Percentiles rank a stretch among this genome's conserved stretches.
Evolutionary conservation across 2,888 invertebrate species (phyloP).

Genomic region (Xestia ashworthii): DNA sequence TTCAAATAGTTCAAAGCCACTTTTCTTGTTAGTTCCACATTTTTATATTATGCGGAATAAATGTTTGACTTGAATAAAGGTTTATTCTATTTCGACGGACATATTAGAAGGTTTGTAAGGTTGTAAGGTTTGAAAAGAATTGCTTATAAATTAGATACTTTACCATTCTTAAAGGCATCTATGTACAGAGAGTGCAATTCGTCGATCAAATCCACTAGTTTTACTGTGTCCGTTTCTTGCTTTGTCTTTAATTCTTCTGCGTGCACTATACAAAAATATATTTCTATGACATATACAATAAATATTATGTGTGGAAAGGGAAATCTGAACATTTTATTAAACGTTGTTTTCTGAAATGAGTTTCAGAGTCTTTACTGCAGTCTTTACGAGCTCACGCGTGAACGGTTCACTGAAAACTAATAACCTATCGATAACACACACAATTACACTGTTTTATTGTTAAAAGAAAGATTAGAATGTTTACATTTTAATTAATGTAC

Average conservation of each 20-base stretch:
- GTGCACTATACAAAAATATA: slow-evolving; percentile 37
- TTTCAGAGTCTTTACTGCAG: slow-evolving; percentile 39
- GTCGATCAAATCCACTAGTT: slow-evolving; percentile 64
- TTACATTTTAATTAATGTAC: not conserved
- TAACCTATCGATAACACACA: slow-evolving; percentile 64
- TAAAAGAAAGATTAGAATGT: not conserved
- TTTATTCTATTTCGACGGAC: not conserved
- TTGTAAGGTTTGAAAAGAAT: not conserved
- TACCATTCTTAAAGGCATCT: slow-evolving; percentile 73
- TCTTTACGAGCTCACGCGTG: slow-evolving; percentile 64
- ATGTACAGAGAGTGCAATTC: slow-evolving; percentile 73
- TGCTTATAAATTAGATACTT: not conserved
- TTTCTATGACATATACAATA: slow-evolving; percentile 3
- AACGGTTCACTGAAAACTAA: slow-evolving; percentile 77
- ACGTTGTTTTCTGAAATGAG: slow-evolving; percentile 38
- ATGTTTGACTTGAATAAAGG: not conserved
- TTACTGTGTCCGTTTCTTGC: slow-evolving; percentile 41
- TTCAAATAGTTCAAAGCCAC: not conserved
- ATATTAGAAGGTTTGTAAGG: not conserved
- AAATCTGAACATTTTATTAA: not conserved
- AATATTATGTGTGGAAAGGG: slow-evolving; percentile 21
- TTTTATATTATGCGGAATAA: not conserved
- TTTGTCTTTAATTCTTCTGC: slow-evolving; percentile 14
- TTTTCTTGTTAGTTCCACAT: not conserved
- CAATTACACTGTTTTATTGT: slow-evolving; percentile 14